Evolutionary conservation across 2,888 invertebrate species (phyloP).

Genomic region (Amblyjoppa proteus): DNA sequence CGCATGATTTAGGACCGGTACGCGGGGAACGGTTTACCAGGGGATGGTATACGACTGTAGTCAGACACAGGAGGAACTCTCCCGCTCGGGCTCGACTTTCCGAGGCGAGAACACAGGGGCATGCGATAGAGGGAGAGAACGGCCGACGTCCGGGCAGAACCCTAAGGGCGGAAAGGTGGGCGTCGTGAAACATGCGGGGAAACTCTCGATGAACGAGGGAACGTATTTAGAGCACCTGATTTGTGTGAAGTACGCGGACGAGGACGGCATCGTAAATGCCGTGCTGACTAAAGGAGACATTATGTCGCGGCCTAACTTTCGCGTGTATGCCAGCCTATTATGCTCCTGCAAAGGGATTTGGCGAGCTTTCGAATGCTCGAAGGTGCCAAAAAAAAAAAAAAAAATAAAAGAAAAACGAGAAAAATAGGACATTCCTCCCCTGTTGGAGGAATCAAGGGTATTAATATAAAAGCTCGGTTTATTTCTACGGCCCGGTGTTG

Average conservation of each 20-base stretch:
- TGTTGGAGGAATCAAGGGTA: slow-evolving; percentile 43
- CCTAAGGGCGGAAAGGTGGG: slow-evolving; percentile 24
- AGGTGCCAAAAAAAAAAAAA: slow-evolving; percentile 39
- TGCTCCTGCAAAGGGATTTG: slow-evolving; percentile 35
- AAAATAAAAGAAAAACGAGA: neutral
- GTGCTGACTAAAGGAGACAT: slow-evolving; percentile 28
- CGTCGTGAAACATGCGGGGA: slow-evolving; percentile 25
- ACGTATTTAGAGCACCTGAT: slow-evolving; percentile 64
- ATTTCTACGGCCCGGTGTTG: neutral
- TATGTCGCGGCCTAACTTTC: slow-evolving; percentile 29
- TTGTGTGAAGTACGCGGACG: slow-evolving; percentile 60
- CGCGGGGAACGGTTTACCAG: slow-evolving; percentile 42
- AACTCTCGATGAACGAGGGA: slow-evolving; percentile 37
- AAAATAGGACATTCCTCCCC: slow-evolving; percentile 7
- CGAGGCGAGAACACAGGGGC: neutral
- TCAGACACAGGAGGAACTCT: slow-evolving; percentile 7
- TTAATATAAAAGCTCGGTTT: slow-evolving; percentile 46
- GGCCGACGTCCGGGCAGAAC: neutral
- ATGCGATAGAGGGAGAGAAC: neutral
- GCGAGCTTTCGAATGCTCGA: slow-evolving; percentile 20
- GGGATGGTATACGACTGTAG: slow-evolving; percentile 33
- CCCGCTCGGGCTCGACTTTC: neutral
- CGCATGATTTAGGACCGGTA: slow-evolving; percentile 61
- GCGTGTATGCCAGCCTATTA: slow-evolving; percentile 19
- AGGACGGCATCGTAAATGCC: slow-evolving; percentile 47